phyloP scores from a whole-genome alignment of 2,888 invertebrate genomes.

The Thereva unica region DNA sequence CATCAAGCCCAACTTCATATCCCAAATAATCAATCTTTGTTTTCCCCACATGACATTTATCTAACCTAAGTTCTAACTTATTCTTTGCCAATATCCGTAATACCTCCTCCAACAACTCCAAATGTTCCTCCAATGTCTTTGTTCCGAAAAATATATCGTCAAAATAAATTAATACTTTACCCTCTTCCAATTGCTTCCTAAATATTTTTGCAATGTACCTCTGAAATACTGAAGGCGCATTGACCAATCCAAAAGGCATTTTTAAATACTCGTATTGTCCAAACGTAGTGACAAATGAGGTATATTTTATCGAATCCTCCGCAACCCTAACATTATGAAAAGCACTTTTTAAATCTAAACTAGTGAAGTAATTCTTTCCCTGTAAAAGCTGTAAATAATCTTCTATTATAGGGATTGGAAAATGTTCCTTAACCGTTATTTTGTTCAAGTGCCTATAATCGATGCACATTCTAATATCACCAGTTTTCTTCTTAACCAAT shows the following conservation, averaged over 20 bases:
- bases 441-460: constrained; percentile 39
- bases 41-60: constrained; percentile 13
- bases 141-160: constrained; percentile 43
- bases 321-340: constrained; percentile 41
- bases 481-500: constrained; percentile 22
- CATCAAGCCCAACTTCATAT: neutral
- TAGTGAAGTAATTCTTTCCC: constrained; percentile 40
- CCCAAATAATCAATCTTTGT: constrained; percentile 12
- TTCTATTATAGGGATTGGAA: constrained; percentile 34
- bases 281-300: constrained; percentile 42
- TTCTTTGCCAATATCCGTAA: neutral
- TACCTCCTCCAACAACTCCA: constrained; percentile 7
- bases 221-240: constrained; percentile 36
- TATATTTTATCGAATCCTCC: constrained; percentile 41
- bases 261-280: constrained; percentile 39
- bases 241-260: constrained; percentile 40
- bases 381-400: constrained; percentile 17
- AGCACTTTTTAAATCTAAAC: constrained; percentile 41
- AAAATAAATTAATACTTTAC: constrained; percentile 41
- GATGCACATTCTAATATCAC: constrained; percentile 32
- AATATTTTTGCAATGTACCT: constrained; percentile 41
- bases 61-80: neutral
- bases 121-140: constrained; percentile 39
- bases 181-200: constrained; percentile 26
- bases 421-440: constrained; percentile 26